These are phyloP conservation scores for Calephelis nemesis DNA, from an alignment of 1,140 invertebrate species.

Conservation along the genomic window DNA sequence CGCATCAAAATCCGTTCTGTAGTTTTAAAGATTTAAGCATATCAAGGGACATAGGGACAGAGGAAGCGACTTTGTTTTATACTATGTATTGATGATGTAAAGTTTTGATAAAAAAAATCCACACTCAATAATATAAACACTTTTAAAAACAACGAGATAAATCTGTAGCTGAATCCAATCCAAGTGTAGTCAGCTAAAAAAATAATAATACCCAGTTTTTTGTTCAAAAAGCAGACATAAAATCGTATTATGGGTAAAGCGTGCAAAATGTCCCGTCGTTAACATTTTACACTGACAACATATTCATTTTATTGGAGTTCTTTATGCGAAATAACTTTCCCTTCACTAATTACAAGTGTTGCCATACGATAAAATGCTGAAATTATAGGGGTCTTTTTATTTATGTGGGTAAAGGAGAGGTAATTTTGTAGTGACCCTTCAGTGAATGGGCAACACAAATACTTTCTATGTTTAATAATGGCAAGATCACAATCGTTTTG, in stretches of 20 bases:
- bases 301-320: conserved; percentile 9
- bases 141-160: too few relatives aligned
- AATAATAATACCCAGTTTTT: too few relatives aligned
- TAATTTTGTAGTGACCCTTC: background rate
- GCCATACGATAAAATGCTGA: background rate
- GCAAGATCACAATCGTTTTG: background rate
- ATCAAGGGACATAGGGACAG: too few relatives aligned
- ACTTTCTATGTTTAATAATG: background rate
- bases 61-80: too few relatives aligned
- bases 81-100: too few relatives aligned
- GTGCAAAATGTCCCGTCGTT: background rate
- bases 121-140: too few relatives aligned
- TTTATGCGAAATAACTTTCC: conserved; percentile 11
- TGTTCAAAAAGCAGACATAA: background rate
- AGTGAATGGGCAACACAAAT: background rate
- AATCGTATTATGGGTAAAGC: background rate
- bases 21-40: too few relatives aligned
- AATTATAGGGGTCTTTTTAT: conserved; percentile 15
- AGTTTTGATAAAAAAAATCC: background rate
- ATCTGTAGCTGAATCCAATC: too few relatives aligned
- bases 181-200: too few relatives aligned
- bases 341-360: conserved; percentile 9
- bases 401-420: background rate
- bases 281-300: conserved; percentile 4
- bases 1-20: too few relatives aligned